phyloP scores from a whole-genome alignment of 2,888 invertebrate genomes.

The Drosophila phalerata region DNA sequence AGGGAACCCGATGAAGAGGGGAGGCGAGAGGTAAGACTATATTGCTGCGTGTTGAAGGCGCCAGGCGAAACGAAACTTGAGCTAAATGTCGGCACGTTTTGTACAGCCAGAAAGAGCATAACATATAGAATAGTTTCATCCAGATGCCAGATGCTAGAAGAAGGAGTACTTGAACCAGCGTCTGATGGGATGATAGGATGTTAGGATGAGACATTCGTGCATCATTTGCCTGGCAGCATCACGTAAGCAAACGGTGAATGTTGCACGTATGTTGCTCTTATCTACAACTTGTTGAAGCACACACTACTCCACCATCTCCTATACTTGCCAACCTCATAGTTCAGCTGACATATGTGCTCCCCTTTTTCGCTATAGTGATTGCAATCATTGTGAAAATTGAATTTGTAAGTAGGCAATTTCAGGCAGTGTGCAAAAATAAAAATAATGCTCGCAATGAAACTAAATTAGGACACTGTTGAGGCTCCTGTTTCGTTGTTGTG shows the following conservation, averaged over 20 bases:
- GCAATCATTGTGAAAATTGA: conserved; percentile 74
- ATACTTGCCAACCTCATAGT: background rate
- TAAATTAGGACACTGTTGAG: conserved; percentile 57
- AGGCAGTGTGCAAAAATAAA: conserved; percentile 58
- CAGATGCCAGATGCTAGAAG: conserved; percentile 55
- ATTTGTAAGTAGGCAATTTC: conserved; percentile 74
- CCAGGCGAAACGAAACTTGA: conserved; percentile 41
- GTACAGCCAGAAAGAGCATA: conserved; percentile 1
- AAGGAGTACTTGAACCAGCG: background rate
- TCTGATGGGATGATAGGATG: conserved; percentile 9
- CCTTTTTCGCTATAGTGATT: conserved; percentile 51
- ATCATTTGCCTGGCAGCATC: conserved; percentile 49
- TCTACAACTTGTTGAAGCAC: conserved; percentile 33
- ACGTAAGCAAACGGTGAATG: conserved; percentile 69
- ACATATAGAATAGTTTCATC: conserved; percentile 23
- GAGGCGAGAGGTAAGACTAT: background rate
- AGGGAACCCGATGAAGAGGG: background rate
- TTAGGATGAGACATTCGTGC: conserved; percentile 19
- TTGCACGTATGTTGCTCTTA: conserved; percentile 59
- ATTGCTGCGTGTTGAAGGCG: conserved; percentile 22
- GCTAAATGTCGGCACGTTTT: conserved; percentile 64
- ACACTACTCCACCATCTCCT: background rate
- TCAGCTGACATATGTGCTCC: conserved; percentile 40
- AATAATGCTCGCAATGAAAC: conserved; percentile 68
- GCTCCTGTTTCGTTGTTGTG: conserved; percentile 18